Base-by-base conservation (phyloP, 2,888 invertebrate genomes). In the Drosophila bunnanda region DNA sequence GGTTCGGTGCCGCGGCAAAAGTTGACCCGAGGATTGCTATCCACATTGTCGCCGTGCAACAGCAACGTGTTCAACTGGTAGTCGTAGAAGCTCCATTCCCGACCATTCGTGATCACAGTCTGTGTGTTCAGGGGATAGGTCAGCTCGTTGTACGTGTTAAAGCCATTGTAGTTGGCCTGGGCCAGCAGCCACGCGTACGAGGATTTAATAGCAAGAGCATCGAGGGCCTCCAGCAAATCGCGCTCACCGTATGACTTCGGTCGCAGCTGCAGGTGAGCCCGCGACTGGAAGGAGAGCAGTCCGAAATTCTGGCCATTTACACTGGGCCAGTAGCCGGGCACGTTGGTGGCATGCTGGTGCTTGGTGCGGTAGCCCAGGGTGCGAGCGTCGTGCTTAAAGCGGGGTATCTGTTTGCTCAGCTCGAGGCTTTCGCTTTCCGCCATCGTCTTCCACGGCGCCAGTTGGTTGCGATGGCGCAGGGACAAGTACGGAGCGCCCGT, bases 41-140 rank as follows among this genome's bases (percentile, higher is more conserved):
- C 92, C n/a, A 94, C 92, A 80, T 94, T 90, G 77, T 95, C 94
- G 34, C 94, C 93, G 84, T 96, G 95, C 79, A 96, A 92, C 15
- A 94, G 89, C 38, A 95, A 93, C 0, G 98, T 98, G 91, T 99
- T 99, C 65, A 99, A 92, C 92, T 99, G 99, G 91, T 98, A 99
- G 15, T 95, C 94, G 89, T 96, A 97, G 78, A 99, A 96, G 1
- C 96, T 96, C 95, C 97, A 98, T 5, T 94, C 90, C 77, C 96
- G 94, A 0, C 99, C 99, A 92, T 99, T 96, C 0, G 98, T 97
- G 41, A 98, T 94, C 15, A 98, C 93, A 17, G 96, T 95, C 94
- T 99, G 99, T 5, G 97, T 96, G 0, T 96, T 95, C 62, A 99
- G 92, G 0, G 99, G 99, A 91, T 98, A 98, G 0, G 97, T 97